Conservation (phyloP, 2,113 vertebrate species). For the Istiophorus platypterus region DNA sequence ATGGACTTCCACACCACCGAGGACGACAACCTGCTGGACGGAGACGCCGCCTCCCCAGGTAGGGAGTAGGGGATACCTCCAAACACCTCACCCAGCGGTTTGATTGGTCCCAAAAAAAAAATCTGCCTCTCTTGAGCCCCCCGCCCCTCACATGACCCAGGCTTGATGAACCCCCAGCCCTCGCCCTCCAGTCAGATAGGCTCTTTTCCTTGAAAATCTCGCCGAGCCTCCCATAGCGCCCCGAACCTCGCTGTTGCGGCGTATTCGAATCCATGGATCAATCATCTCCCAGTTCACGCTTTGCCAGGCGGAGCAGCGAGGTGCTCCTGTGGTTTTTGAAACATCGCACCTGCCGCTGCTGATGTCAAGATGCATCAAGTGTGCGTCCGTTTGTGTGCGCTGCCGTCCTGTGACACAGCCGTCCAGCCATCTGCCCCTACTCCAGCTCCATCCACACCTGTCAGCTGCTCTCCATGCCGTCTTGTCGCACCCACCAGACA, state of each 20-base stretch:
- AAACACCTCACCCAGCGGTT: not conserved
- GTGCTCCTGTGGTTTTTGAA: not conserved
- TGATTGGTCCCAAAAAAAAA: conserved; percentile 10
- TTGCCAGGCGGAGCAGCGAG: not conserved
- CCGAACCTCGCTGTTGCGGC: not conserved
- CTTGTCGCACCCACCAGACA: not conserved
- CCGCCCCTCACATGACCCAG: not conserved
- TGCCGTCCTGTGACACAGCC: conserved; percentile 14
- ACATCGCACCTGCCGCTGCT: not conserved
- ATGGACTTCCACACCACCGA: conserved; percentile 99
- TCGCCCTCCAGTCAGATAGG: conserved; percentile 8
- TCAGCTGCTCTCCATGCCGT: conserved; percentile 13
- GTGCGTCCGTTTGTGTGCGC: conserved; percentile 28
- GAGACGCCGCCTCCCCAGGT: conserved; percentile 94
- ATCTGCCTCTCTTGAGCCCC: conserved; percentile 13
- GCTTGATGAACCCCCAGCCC: not conserved
- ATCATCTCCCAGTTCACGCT: not conserved
- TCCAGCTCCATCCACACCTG: conserved; percentile 2
- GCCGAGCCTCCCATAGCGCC: not conserved
- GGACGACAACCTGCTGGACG: conserved; percentile 97
- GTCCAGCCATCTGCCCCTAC: not conserved
- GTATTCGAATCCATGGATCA: not conserved
- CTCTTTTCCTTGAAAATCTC: conserved; percentile 11
- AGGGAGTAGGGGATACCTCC: conserved; percentile 37
- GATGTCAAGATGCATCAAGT: conserved; percentile 19